phyloP scores from a whole-genome alignment of 2,797 vertebrate species.

The Megaceryle alcyon region DNA sequence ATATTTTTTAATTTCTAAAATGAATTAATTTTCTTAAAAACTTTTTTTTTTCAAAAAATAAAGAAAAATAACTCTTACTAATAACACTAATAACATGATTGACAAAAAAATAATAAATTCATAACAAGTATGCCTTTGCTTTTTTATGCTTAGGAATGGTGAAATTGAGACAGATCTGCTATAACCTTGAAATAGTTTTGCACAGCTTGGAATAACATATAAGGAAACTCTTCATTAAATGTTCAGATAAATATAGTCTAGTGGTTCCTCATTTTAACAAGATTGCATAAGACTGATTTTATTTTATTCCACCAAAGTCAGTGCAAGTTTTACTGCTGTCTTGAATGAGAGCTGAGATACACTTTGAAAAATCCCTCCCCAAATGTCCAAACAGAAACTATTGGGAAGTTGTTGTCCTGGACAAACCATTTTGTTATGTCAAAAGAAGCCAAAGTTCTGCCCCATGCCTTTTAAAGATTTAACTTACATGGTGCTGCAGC shows the following conservation, averaged over 20 bases:
- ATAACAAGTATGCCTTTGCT: not conserved
- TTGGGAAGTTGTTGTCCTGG: not conserved
- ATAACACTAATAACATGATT: not conserved
- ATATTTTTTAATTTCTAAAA: not conserved
- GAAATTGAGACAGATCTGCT: not conserved
- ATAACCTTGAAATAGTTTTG: not conserved
- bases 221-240: not conserved
- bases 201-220: not conserved
- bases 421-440: not conserved
- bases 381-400: not conserved
- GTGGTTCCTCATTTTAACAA: not conserved
- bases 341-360: not conserved
- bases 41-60: not conserved
- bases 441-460: not conserved
- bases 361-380: not conserved
- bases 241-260: not conserved
- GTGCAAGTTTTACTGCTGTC: not conserved
- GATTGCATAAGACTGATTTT: not conserved
- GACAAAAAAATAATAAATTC: not conserved
- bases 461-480: not conserved
- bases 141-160: not conserved
- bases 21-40: not conserved
- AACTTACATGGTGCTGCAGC: not conserved
- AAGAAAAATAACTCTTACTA: not conserved
- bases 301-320: not conserved